Evolutionary conservation across 2,113 vertebrate genomes (phyloP).

Genomic region (Mormyrus lacerda): DNA sequence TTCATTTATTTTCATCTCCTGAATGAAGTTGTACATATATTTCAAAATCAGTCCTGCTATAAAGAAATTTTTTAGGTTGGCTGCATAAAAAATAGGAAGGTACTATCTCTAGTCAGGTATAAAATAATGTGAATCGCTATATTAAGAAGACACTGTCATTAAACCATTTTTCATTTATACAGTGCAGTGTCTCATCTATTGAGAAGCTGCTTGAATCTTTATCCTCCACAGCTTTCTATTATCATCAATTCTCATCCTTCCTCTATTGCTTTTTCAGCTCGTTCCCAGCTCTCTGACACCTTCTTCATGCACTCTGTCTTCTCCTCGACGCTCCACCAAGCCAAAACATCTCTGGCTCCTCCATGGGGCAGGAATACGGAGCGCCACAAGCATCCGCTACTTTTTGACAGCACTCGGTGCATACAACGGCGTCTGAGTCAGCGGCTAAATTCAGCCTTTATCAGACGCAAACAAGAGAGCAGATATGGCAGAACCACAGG

Average conservation of each 20-base stretch:
- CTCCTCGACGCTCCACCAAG: background rate
- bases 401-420: background rate
- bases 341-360: background rate
- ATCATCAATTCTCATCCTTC: background rate
- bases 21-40: background rate
- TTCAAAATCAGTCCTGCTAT: background rate
- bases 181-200: background rate
- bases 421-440: background rate
- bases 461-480: background rate
- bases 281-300: background rate
- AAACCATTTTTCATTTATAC: too few relatives aligned
- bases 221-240: background rate
- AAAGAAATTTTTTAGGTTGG: background rate
- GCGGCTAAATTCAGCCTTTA: background rate
- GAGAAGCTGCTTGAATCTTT: background rate
- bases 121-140: background rate
- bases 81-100: background rate
- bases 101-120: background rate
- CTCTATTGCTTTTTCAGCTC: background rate
- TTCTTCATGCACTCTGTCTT: background rate
- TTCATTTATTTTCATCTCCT: background rate
- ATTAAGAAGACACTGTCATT: background rate
- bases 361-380: background rate
- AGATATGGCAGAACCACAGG: background rate
- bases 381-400: background rate